Percentiles rank a stretch among this genome's conserved stretches.
Conservation (phyloP, 2,888 invertebrate species). For the Trisateles emortualis region DNA sequence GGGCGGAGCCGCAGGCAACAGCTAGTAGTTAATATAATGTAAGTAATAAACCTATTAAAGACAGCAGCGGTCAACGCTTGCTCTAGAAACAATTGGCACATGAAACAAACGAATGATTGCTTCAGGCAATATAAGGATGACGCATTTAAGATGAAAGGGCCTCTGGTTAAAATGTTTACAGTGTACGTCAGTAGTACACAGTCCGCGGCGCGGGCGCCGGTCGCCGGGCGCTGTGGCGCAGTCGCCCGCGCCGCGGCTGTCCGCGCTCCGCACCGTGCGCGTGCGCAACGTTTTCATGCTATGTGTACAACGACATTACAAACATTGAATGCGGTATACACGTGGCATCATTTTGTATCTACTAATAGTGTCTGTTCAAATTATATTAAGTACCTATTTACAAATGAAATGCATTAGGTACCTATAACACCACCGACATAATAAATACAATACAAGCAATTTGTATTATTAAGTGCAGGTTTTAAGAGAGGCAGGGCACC, state of each 20-base stretch:
- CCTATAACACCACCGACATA: too few relatives aligned
- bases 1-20: too few relatives aligned
- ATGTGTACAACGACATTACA: constrained; percentile 30
- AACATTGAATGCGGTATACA: not conserved
- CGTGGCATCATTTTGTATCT: not conserved
- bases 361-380: not conserved
- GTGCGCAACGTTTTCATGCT: too few relatives aligned
- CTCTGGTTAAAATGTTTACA: constrained; percentile 43
- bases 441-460: too few relatives aligned
- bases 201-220: not conserved
- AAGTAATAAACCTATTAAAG: too few relatives aligned
- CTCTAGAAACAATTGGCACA: constrained; percentile 39
- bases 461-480: too few relatives aligned
- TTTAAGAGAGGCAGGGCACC: too few relatives aligned
- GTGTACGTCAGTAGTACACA: constrained; percentile 1
- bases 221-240: too few relatives aligned
- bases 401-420: too few relatives aligned
- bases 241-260: constrained; percentile 4
- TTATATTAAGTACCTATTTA: too few relatives aligned
- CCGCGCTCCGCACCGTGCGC: too few relatives aligned
- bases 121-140: constrained; percentile 27
- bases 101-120: constrained; percentile 27
- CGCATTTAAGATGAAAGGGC: constrained; percentile 42
- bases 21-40: too few relatives aligned
- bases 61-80: constrained; percentile 5